Evolutionary conservation across 1,140 invertebrate genomes (phyloP).

Genomic region (Atopsyche davidsoni): DNA sequence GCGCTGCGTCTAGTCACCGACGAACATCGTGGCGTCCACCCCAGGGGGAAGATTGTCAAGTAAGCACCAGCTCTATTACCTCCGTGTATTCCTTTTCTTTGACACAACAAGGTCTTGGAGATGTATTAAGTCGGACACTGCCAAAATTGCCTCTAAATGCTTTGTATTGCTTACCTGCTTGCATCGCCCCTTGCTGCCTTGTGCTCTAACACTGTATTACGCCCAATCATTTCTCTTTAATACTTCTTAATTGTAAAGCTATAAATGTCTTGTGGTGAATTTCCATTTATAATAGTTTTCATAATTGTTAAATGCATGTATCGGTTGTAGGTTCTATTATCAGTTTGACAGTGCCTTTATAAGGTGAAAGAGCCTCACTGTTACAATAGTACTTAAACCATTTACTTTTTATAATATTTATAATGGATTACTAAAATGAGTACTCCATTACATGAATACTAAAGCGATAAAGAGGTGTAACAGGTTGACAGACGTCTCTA

Average conservation of each 20-base stretch:
- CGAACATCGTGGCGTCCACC: constrained; percentile 18
- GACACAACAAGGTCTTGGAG: neutral
- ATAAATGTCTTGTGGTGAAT: no score
- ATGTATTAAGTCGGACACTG: neutral
- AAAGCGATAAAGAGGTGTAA: neutral
- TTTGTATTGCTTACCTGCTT: neutral
- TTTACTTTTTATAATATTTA: neutral
- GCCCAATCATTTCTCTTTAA: neutral
- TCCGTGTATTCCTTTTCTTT: neutral
- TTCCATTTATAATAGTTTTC: no score
- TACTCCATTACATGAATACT: neutral
- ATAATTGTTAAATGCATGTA: no score
- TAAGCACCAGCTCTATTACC: constrained; percentile 12
- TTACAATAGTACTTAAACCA: neutral
- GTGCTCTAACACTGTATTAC: neutral
- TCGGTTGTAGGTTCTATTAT: no score
- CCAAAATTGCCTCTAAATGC: neutral
- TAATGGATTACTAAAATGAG: neutral
- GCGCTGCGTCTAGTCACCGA: constrained; percentile 21
- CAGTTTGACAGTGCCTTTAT: neutral
- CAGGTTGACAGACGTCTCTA: neutral
- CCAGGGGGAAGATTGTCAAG: constrained; percentile 25
- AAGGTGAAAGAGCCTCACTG: no score
- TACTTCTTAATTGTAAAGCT: neutral
- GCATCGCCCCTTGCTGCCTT: neutral